Evolutionary conservation across 1,140 invertebrate species (phyloP).

Genomic region (Zophobas morio): DNA sequence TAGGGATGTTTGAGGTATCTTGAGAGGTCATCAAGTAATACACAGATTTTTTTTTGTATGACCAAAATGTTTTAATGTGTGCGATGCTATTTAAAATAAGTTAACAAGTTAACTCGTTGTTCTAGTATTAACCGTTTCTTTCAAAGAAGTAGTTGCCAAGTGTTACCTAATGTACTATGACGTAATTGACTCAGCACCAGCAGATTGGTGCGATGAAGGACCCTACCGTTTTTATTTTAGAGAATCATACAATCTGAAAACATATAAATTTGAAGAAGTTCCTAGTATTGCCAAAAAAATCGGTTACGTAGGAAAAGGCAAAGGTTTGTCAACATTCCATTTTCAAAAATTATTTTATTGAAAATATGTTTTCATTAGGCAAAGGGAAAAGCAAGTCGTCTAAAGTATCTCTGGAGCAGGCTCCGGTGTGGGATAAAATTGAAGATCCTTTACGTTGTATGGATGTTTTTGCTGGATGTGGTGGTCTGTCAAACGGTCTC

Average conservation of each 20-base stretch:
- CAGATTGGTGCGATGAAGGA: constrained; percentile 77
- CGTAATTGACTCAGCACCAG: constrained; percentile 69
- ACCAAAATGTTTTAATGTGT: not conserved
- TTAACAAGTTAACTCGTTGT: constrained; percentile 44
- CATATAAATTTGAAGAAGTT: constrained; percentile 75
- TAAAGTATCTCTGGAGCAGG: constrained; percentile 65
- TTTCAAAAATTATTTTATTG: not conserved
- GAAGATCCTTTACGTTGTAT: constrained; percentile 75
- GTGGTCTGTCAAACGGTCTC: constrained; percentile 82
- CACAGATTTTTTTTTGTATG: constrained; percentile 43
- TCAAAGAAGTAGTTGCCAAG: constrained; percentile 73
- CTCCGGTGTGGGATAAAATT: constrained; percentile 64
- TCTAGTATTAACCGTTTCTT: constrained; percentile 71
- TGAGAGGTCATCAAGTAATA: not conserved
- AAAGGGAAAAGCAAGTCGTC: constrained; percentile 82
- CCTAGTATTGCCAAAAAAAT: constrained; percentile 73
- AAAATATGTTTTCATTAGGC: constrained; percentile 62
- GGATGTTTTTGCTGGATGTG: constrained; percentile 93
- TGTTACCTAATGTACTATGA: constrained; percentile 75
- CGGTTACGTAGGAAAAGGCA: constrained; percentile 74
- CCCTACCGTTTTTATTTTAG: constrained; percentile 84
- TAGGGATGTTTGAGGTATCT: too few species aligned
- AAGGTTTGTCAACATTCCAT: not conserved
- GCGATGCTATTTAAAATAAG: constrained; percentile 3
- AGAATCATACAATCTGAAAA: constrained; percentile 76